Evolutionary conservation across 2,113 vertebrate species (phyloP).

Genomic region (Tetrax tetrax): DNA sequence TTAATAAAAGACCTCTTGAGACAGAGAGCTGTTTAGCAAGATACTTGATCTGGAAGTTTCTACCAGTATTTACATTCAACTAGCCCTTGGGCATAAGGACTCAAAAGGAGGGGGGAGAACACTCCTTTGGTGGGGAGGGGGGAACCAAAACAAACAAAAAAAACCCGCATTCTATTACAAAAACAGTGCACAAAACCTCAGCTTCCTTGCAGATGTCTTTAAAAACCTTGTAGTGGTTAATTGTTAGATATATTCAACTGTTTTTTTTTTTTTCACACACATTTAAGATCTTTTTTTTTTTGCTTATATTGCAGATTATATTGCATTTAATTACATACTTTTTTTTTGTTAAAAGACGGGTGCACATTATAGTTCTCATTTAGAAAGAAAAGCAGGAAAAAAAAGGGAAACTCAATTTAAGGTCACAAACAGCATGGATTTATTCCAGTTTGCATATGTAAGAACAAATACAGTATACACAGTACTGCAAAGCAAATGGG

Average conservation of each 20-base stretch:
- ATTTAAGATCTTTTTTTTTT: not conserved
- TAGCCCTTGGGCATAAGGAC: not conserved
- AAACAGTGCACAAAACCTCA: not conserved
- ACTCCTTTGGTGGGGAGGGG: fast-evolving
- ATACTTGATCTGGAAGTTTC: not conserved
- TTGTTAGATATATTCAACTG: not conserved
- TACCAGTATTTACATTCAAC: not conserved
- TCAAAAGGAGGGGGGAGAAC: not conserved
- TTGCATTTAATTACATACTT: not conserved
- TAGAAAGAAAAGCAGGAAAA: not conserved
- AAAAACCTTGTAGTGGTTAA: not conserved
- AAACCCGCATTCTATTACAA: not conserved
- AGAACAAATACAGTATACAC: not conserved
- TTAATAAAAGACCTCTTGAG: not conserved
- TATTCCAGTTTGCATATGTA: not conserved
- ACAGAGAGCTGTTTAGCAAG: not conserved
- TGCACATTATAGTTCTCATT: not conserved
- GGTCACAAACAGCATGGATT: not conserved
- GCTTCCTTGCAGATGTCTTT: not conserved
- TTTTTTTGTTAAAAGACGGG: not conserved
- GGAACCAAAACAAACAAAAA: not conserved
- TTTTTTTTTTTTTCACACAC: not conserved
- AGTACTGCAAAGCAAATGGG: not conserved
- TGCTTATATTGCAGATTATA: not conserved
- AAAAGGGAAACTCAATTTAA: not conserved